Evolutionary conservation across 1,140 invertebrate species (phyloP), one percentile per base, ranked within the genome.

Genomic region (Bombus confusus): DNA sequence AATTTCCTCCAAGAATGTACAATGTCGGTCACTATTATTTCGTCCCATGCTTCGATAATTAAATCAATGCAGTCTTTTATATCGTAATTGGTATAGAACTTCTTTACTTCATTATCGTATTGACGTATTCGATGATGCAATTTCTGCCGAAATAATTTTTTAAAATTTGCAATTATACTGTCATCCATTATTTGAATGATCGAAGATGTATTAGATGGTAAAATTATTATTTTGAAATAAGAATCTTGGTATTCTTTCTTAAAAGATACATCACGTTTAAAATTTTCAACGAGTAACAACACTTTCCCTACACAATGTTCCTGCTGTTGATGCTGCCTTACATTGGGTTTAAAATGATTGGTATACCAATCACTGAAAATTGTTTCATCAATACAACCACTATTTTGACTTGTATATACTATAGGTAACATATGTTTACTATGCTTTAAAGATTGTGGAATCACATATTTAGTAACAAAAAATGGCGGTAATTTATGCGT

Each of bases 381-480:
- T 52, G 10, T 43, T 71, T 83, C 64, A n/a, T 18, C 31, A 39
- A 81, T 66, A 66, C 43, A 69, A 68, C n/a, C 9, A 47, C 68
- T 80, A 73, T 13, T 80, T 59, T 78, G 6, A 71, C 66, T 83
- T 4, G n/a, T 80, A 76, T 84, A 88, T 80, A 64, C 12, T 71
- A 59, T 57, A 80, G 39, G 68, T 37, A 72, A 34, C 83, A 64
- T 68, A 22, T 52, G 47, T 22, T 18, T 52, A 76, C 18, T 52
- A 76, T 43, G 39, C 39, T 73, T 73, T 73, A 73, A 31, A 43
- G 39, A 22, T 43, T 41, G 25, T n/a, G 39, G 28, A n/a, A 9
- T 72, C 6, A 6, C 1, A 43, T 22, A 73, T 22, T 43, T 43
- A 73, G 5, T 43, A n/a, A 73, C 6, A 18, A 73, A 18, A 43